phyloP scores from a whole-genome alignment of 1,140 invertebrate genomes.

The Mactra quadrangularis region DNA sequence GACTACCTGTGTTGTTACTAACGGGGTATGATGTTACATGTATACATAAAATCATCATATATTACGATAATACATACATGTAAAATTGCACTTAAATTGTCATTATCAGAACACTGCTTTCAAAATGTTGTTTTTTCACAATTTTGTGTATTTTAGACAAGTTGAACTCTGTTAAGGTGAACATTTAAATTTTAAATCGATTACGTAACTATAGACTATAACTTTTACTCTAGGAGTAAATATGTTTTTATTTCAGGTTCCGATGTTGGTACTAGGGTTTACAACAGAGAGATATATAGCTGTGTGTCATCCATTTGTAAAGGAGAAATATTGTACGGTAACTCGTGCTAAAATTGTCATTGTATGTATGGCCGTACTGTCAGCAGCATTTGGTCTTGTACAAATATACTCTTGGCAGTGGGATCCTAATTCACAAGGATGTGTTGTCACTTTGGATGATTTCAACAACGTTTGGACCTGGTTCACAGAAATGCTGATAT shows the following conservation, averaged over 20 bases:
- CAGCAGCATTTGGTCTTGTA: slow-evolving; percentile 64
- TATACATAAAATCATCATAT: too few species aligned
- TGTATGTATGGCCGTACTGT: slow-evolving; percentile 62
- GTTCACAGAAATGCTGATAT: slow-evolving; percentile 78
- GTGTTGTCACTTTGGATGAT: slow-evolving; percentile 13
- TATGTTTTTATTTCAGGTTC: slow-evolving; percentile 69
- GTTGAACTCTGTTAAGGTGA: too few species aligned
- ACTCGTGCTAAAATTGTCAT: slow-evolving; percentile 69
- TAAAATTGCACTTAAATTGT: too few species aligned
- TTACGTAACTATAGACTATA: too few species aligned
- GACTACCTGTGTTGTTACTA: too few species aligned
- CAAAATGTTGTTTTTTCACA: too few species aligned
- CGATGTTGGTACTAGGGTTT: slow-evolving; percentile 87
- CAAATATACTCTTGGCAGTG: slow-evolving; percentile 78
- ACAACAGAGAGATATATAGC: slow-evolving; percentile 98
- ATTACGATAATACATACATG: too few species aligned
- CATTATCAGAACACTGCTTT: too few species aligned
- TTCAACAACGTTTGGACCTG: slow-evolving; percentile 80
- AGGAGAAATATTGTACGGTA: slow-evolving; percentile 78
- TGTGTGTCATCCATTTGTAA: slow-evolving; percentile 94
- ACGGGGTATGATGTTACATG: too few species aligned
- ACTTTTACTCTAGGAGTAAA: too few species aligned
- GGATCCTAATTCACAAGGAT: slow-evolving; percentile 26
- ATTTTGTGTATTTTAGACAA: too few species aligned
- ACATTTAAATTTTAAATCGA: too few species aligned